Evolutionary conservation across 2,797 vertebrate species (phyloP).

Genomic region (Lepilemur septentrionalis): DNA sequence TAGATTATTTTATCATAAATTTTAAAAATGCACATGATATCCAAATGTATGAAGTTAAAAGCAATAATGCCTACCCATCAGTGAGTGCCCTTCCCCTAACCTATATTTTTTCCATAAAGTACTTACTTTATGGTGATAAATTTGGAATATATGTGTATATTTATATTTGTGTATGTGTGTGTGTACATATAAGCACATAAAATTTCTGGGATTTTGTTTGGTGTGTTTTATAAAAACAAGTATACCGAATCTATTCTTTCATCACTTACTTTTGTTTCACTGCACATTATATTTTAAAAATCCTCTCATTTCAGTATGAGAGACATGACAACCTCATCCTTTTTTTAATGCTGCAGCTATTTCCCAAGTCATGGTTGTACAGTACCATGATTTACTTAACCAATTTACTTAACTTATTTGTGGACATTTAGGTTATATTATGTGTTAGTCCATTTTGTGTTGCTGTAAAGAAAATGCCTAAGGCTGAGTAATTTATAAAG

Average conservation of each 20-base stretch:
- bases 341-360: not conserved
- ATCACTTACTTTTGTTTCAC: not conserved
- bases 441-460: not conserved
- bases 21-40: not conserved
- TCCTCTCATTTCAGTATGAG: not conserved
- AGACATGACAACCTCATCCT: not conserved
- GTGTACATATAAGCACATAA: not conserved
- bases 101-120: not conserved
- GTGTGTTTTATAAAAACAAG: not conserved
- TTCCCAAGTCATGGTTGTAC: not conserved
- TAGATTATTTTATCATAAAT: not conserved
- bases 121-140: not conserved
- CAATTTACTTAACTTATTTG: not conserved
- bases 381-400: not conserved
- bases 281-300: not conserved
- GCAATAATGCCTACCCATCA: not conserved
- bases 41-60: not conserved
- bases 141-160: not conserved
- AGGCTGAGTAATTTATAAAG: not conserved
- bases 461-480: not conserved
- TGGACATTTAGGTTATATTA: not conserved
- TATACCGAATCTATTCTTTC: not conserved
- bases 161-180: not conserved
- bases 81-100: not conserved
- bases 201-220: not conserved